Base-by-base conservation (phyloP, 2,797 vertebrate genomes). In the Protosalanx chinensis region DNA sequence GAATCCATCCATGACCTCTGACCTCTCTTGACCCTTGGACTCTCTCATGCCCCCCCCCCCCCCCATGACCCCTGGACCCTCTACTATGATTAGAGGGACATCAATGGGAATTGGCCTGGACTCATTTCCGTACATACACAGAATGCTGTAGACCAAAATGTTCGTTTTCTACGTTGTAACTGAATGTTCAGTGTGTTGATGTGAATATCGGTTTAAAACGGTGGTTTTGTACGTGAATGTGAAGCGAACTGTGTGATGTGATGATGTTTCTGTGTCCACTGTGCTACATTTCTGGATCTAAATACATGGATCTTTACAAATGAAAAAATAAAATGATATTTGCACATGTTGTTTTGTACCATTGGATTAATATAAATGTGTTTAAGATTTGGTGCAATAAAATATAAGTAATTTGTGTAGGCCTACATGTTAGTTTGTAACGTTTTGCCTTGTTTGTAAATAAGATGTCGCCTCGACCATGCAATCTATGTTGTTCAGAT, bases 131-230 rank as follows among this genome's bases (percentile, higher is more conserved):
- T 59, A 41, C 37, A 59, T 59, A 20, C 57, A 49, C 20, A 35
- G n/a, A 58, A 37, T 20, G n/a, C 33, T 72, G 67, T 64, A 63
- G 41, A 57, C 70, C 70, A 73, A 75, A 59, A 41, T 51, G 13
- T 75, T 59, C 71, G n/a, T 70, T 67, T 56, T 53, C 32, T 66
- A n/a, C 67, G 56, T 77, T 80, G 77, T 81, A 82, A 83, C 80
- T 78, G 64, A 23, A 23, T 49, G 53, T 69, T 33, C 23, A 20
- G 32, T 65, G 12, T 65, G 67, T 72, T 76, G 57, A 70, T 61
- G 32, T 67, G 35, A 77, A 68, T 29, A 32, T 12, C 20, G 29
- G 23, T 29, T 41, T 27, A 64, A 29, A 51, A 18, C 16, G 29
- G 29, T 70, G 13, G 20, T 68, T 57, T 64, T 32, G 15, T 32